phyloP scores from a whole-genome alignment of 2,113 vertebrate species.

The Haemorhous mexicanus region DNA sequence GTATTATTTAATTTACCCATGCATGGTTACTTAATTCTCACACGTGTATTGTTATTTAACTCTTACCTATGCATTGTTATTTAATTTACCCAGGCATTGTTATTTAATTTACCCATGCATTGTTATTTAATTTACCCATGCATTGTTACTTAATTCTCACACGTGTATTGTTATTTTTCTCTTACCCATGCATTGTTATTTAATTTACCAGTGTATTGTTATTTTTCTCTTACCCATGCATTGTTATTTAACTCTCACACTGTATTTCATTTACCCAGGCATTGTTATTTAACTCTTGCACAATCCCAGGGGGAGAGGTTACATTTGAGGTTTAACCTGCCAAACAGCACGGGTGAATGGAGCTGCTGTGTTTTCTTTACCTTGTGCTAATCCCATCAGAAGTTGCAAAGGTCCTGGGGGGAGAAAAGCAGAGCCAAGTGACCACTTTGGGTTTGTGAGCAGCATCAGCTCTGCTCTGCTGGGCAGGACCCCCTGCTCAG shows the following conservation, averaged over 20 bases:
- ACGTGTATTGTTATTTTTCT: too few species aligned
- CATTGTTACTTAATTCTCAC: background rate
- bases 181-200: background rate
- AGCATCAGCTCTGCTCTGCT: background rate
- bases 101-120: background rate
- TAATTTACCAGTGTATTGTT: background rate
- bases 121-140: background rate
- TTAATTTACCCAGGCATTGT: background rate
- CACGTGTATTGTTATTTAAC: background rate
- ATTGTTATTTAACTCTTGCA: background rate
- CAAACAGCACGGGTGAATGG: background rate
- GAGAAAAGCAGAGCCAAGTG: background rate
- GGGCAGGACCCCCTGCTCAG: background rate
- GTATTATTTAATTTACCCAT: background rate
- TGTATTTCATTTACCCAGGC: background rate
- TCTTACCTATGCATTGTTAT: background rate
- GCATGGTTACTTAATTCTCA: background rate
- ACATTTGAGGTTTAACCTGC: background rate
- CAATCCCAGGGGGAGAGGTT: background rate
- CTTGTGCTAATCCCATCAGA: background rate
- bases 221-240: background rate
- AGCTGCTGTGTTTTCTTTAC: background rate
- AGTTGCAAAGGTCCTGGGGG: background rate
- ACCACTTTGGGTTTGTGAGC: background rate
- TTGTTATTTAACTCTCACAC: background rate